Evolutionary conservation across 1,140 invertebrate genomes (phyloP).

Genomic region (Phymastichus coffea): DNA sequence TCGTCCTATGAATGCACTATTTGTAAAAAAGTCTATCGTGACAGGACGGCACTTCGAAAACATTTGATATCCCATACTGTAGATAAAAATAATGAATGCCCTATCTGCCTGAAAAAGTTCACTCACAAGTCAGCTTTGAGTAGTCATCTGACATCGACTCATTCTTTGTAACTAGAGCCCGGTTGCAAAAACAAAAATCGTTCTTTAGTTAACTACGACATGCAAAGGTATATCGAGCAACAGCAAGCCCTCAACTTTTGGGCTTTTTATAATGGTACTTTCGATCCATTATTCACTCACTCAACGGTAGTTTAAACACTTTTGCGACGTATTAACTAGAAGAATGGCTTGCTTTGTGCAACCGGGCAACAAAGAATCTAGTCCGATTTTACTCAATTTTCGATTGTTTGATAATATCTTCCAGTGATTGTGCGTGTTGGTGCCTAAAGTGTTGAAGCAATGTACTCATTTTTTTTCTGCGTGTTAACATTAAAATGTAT

Average conservation of each 20-base stretch:
- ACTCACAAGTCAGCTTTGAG: conserved; percentile 46
- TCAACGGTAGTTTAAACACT: background rate
- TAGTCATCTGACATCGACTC: conserved; percentile 45
- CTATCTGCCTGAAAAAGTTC: conserved; percentile 52
- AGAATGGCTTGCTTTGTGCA: conserved; percentile 12
- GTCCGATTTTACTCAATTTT: conserved; percentile 13
- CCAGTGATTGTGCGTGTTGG: background rate
- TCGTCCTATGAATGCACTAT: conserved; percentile 70
- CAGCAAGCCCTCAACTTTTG: conserved; percentile 8
- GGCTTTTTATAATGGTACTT: conserved; percentile 21
- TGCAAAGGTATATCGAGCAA: conserved; percentile 15
- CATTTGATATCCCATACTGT: conserved; percentile 65
- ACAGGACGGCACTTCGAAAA: conserved; percentile 40
- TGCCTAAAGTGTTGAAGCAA: background rate
- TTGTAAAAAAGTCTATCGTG: conserved; percentile 44
- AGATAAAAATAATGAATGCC: conserved; percentile 63
- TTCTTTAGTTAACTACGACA: conserved; percentile 2
- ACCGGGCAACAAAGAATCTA: conserved; percentile 17
- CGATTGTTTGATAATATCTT: conserved; percentile 18
- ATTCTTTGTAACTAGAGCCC: conserved; percentile 42
- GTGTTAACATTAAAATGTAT: conserved; percentile 2
- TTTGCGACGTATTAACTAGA: background rate
- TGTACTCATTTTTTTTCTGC: conserved; percentile 7
- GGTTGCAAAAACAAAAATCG: conserved; percentile 19
- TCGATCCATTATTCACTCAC: conserved; percentile 13